Base-by-base conservation (phyloP, 1,140 invertebrate species). In the Drosophila ambigua region DNA sequence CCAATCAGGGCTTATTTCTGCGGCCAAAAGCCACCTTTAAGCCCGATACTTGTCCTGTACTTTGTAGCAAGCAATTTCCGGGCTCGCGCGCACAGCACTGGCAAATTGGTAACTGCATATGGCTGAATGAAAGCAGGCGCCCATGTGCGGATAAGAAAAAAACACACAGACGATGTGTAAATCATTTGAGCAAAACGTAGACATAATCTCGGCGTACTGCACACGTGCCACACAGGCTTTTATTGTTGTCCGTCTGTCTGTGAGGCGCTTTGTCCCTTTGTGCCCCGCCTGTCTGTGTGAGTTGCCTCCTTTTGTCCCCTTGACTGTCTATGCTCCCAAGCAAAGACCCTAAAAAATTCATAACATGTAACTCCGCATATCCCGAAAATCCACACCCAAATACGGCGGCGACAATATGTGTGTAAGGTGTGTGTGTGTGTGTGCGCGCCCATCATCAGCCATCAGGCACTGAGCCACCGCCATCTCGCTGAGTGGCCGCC, bases 121-220 rank as follows among this genome's bases (percentile, higher is more conserved):
- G 63, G 72, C 58, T 45, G 35, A 39, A 44, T 24, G 44, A 23
- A 46, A 52, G 23, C 11, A 7, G 13, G 20, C 9, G 20, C 9
- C 45, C 45, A 57, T 44, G 23, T 15, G n/a, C 35, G 23, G 31
- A 16, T 31, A 31, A 39, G 45, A 45, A 24, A 48, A 65, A 59
- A 20, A 44, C 26, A n/a, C 45, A 39, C 44, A 73, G 72, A 59
- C 68, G 53, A 68, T 41, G 74, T 77, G 65, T 87, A 87, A 81
- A 82, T 87, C 82, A 85, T 87, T 87, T 87, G 58, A 81, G 76
- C 69, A 76, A 69, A 80, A 72, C 54, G 73, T 49, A 87, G 82
- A 81, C 75, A 81, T 75, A 78, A 87, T 87, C 82, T 73, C 50
- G 48, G 51, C 55, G 50, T 48, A 78, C 63, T 61, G 58, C 55